phyloP scores from a whole-genome alignment of 1,140 invertebrate species.

The Battus philenor region DNA sequence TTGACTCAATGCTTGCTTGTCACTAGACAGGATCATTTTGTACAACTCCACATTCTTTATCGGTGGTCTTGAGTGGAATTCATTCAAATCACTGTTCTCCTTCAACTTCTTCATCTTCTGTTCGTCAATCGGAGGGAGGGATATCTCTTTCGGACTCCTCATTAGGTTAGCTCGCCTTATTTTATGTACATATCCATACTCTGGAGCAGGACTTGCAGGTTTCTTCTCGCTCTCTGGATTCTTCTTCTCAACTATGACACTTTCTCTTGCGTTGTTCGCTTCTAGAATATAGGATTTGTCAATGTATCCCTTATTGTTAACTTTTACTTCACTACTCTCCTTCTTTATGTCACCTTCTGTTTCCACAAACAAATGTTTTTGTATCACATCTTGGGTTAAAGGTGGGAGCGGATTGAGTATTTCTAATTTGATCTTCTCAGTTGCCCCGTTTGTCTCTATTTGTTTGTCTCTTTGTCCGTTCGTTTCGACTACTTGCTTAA shows the following conservation, averaged over 20 bases:
- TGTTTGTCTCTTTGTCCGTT: slow-evolving; percentile 16
- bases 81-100: slow-evolving; percentile 30
- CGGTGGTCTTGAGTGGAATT: slow-evolving; percentile 34
- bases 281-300: slow-evolving; percentile 58
- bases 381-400: slow-evolving; percentile 42
- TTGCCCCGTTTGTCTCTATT: slow-evolving; percentile 19
- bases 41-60: slow-evolving; percentile 54
- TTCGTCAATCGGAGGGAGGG: slow-evolving; percentile 54
- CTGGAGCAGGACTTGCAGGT: slow-evolving; percentile 29
- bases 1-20: slow-evolving; percentile 34
- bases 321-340: slow-evolving; percentile 17
- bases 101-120: slow-evolving; percentile 44
- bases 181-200: slow-evolving; percentile 56
- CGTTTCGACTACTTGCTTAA: slow-evolving; percentile 29
- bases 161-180: slow-evolving; percentile 52
- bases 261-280: slow-evolving; percentile 59
- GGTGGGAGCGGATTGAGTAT: slow-evolving; percentile 51
- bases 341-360: slow-evolving; percentile 7
- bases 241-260: slow-evolving; percentile 57
- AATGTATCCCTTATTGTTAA: slow-evolving; percentile 23
- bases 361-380: slow-evolving; percentile 42
- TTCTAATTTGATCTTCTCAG: slow-evolving; percentile 46
- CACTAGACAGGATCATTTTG: slow-evolving; percentile 56
- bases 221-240: slow-evolving; percentile 29
- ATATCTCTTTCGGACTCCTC: slow-evolving; percentile 25